phyloP scores from a whole-genome alignment of 2,888 invertebrate genomes.

The Brachylomia viminalis region DNA sequence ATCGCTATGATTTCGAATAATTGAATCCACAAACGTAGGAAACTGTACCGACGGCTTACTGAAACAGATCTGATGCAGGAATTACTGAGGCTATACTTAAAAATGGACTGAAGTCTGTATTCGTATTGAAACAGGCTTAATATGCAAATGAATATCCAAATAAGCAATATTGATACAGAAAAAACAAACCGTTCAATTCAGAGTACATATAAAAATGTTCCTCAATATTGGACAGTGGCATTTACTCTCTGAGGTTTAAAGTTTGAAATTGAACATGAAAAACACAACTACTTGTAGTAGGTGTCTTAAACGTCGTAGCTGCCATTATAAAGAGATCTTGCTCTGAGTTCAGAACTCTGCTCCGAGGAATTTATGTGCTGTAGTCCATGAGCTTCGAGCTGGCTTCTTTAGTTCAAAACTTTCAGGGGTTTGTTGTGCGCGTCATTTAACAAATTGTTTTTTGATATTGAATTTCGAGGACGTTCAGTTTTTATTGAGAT shows the following conservation, averaged over 20 bases:
- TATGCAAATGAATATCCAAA: constrained; percentile 8
- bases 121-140: not conserved
- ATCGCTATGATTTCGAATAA: constrained; percentile 35
- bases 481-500: not conserved
- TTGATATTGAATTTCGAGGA: not conserved
- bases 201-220: not conserved
- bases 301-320: constrained; percentile 30
- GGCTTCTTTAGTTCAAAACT: constrained; percentile 10
- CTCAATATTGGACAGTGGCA: not conserved
- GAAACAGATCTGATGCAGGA: not conserved
- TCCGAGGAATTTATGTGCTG: constrained; percentile 33
- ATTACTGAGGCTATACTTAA: not conserved
- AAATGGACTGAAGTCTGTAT: not conserved
- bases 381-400: not conserved
- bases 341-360: constrained; percentile 15
- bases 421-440: constrained; percentile 1
- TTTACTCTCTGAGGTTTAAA: not conserved
- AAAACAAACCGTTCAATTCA: not conserved
- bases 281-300: constrained; percentile 25
- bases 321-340: constrained; percentile 27
- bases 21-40: constrained; percentile 37
- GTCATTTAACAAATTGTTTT: constrained; percentile 20
- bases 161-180: not conserved
- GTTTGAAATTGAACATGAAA: not conserved
- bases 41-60: constrained; percentile 8